phyloP scores from a whole-genome alignment of 2,113 vertebrate species.

The Elephantulus edwardii region DNA sequence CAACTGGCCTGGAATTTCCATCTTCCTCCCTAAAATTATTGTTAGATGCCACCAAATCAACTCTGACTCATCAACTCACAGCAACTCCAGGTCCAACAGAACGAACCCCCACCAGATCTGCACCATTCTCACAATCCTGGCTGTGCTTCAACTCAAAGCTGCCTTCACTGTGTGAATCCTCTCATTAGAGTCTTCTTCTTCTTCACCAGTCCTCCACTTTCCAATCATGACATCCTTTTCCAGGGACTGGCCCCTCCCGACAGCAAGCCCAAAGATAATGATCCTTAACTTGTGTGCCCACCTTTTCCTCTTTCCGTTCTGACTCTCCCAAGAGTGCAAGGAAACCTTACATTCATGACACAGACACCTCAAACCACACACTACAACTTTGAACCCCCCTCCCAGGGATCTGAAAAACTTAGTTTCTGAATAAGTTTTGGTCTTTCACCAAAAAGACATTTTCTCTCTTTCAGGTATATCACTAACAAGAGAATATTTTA shows the following conservation, averaged over 20 bases:
- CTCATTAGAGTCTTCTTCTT: too few species aligned
- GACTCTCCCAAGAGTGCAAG: not conserved
- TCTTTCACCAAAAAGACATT: not conserved
- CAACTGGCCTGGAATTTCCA: not conserved
- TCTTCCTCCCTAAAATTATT: not conserved
- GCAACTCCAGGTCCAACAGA: too few species aligned
- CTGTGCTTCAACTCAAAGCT: too few species aligned
- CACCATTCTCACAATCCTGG: too few species aligned
- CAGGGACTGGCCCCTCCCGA: too few species aligned
- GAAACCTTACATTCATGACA: not conserved
- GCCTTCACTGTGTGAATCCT: too few species aligned
- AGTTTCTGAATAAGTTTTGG: not conserved
- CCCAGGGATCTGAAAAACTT: not conserved
- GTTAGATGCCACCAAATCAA: not conserved
- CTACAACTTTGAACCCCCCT: not conserved
- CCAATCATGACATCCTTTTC: too few species aligned
- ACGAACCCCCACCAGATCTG: too few species aligned
- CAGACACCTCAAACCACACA: not conserved
- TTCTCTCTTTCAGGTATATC: not conserved
- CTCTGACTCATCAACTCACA: not conserved
- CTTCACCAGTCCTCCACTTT: too few species aligned
- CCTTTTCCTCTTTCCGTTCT: not conserved
- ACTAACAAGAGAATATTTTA: not conserved
- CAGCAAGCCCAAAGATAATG: not conserved
- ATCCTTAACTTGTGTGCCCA: not conserved